Percentiles rank a stretch among this genome's conserved stretches.
Evolutionary conservation across 2,888 invertebrate species (phyloP).

Genomic region (Ametastegia equiseti): DNA sequence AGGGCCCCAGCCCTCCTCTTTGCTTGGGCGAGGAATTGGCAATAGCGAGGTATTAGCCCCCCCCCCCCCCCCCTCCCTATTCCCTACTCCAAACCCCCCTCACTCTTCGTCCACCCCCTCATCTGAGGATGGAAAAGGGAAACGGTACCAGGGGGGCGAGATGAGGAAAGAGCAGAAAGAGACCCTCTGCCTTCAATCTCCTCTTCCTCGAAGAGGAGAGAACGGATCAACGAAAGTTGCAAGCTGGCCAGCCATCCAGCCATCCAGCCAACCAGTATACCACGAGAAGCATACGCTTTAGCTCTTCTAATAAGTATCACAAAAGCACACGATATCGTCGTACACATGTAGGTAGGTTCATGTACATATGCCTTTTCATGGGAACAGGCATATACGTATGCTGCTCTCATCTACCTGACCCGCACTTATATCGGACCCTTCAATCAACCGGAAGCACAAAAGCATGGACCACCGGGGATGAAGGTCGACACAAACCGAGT

Average conservation of each 20-base stretch:
- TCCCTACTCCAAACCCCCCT: too few relatives aligned
- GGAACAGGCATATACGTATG: neutral
- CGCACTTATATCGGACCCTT: neutral
- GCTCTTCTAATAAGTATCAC: neutral
- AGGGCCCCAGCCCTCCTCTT: neutral
- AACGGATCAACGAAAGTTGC: slow-evolving; percentile 20
- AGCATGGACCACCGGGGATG: too few relatives aligned
- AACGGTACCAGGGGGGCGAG: neutral
- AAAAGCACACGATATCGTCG: neutral
- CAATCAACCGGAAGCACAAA: too few relatives aligned
- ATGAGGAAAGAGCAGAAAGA: neutral
- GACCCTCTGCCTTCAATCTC: too few relatives aligned
- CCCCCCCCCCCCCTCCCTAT: too few relatives aligned
- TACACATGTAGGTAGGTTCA: neutral
- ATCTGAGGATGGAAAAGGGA: neutral
- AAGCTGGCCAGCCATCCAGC: slow-evolving; percentile 19
- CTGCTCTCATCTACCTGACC: neutral
- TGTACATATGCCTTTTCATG: neutral
- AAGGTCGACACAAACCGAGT: too few relatives aligned
- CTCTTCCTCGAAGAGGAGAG: neutral
- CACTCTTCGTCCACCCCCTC: neutral
- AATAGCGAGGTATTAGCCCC: slow-evolving; percentile 40
- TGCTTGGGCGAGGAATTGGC: slow-evolving; percentile 39
- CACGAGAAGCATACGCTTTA: neutral
- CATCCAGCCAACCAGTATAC: too few relatives aligned